Base-by-base conservation (phyloP, 2,797 vertebrate species). In the Molossus alvarezi region DNA sequence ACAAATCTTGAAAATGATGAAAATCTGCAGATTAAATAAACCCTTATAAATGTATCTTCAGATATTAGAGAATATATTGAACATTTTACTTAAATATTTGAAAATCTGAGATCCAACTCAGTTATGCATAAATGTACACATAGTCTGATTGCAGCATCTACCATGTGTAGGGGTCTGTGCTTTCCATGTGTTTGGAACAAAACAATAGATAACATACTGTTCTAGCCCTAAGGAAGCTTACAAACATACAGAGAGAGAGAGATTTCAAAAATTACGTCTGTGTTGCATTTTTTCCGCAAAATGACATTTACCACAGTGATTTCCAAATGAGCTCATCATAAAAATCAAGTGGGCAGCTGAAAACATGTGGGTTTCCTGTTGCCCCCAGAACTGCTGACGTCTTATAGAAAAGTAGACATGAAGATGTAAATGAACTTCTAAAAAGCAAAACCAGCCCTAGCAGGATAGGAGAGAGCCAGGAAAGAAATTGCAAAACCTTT, bases 71-170 rank as follows among this genome's bases (percentile, higher is more conserved):
- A 33, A 2, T 29, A 17, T 27, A 11, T 1, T 77, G 18, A 4
- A 75, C 0, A 57, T 86, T 86, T 65, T 62, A 29, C 10, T 27
- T 45, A 71, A 64, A 45, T 62, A 45, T 82, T 87, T 94, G 45
- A 75, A 94, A 93, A 76, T 12, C 9, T 17, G 20, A 33, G 9
- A 25, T 77, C 23, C 11, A 29, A 13, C 6, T 21, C 6, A 9
- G 25, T 20, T 33, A 25, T 1, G 0, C 20, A 14, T 10, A 15
- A 5, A 10, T 23, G 0, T 17, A 2, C 8, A 29, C 4, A 53
- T 0, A 20, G 21, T 57, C 29, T 51, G 77, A 60, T 23, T 62
- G 6, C 41, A 7, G 18, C 10, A 67, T 14, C 21, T 27, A 53
- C 6, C 1, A 17, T 60, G 18, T 48, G 18, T 81, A 53, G 4